Evolutionary conservation across 1,140 invertebrate species (phyloP).

Genomic region (Physella acuta): DNA sequence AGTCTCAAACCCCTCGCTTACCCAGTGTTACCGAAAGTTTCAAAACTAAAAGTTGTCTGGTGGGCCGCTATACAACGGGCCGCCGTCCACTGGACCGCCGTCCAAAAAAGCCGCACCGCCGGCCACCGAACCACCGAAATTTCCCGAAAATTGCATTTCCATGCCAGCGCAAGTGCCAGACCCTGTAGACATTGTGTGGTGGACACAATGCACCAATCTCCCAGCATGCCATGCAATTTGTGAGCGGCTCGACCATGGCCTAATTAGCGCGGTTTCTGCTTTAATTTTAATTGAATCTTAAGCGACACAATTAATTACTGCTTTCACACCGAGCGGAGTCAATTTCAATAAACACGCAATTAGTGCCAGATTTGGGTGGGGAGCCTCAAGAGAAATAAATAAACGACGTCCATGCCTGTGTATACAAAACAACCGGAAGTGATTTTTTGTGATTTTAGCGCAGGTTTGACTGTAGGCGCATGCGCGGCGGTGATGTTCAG

Average conservation of each 20-base stretch:
- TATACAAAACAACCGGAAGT: too few relatives aligned
- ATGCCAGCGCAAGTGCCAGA: not conserved
- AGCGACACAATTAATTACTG: conserved; percentile 15
- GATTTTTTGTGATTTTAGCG: too few relatives aligned
- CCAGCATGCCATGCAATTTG: too few relatives aligned
- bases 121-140: not conserved
- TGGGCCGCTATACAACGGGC: not conserved
- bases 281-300: conserved; percentile 16
- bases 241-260: too few relatives aligned
- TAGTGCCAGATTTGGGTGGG: not conserved
- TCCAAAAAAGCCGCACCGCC: not conserved
- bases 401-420: too few relatives aligned
- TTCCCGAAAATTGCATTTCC: conserved; percentile 5
- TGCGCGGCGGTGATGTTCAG: not conserved
- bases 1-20: too few relatives aligned
- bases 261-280: not conserved
- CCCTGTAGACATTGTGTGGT: not conserved
- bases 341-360: conserved; percentile 3
- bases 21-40: too few relatives aligned
- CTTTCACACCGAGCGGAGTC: not conserved
- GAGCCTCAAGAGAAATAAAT: too few relatives aligned
- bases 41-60: not conserved
- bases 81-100: not conserved
- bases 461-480: too few relatives aligned
- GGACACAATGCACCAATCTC: too few relatives aligned